A percentile compares a stretch with the other conserved stretches of the same genome.
These are phyloP conservation scores for Clarias fuscus DNA, from an alignment of 2,797 vertebrate genomes.

Conservation along the genomic window DNA sequence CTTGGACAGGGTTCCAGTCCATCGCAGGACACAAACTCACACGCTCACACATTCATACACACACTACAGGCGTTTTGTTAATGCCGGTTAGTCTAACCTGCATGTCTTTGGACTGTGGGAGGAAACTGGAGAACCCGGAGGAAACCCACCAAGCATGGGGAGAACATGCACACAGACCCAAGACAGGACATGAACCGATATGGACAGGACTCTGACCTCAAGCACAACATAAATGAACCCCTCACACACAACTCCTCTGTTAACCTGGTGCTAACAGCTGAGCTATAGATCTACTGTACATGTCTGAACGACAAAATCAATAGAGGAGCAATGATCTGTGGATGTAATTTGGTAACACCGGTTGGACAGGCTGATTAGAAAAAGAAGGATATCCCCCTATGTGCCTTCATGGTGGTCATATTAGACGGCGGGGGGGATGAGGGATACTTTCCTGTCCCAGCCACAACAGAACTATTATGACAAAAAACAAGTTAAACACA, in stretches of 20 bases:
- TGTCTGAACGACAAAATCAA: constrained; percentile 61
- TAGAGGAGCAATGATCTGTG: constrained; percentile 64
- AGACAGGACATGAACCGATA: no score
- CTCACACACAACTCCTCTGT: background rate
- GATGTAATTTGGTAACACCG: constrained; percentile 45
- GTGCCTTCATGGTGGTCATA: constrained; percentile 12
- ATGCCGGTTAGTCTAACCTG: no score
- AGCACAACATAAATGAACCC: background rate
- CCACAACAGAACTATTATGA: constrained; percentile 21
- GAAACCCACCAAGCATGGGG: no score
- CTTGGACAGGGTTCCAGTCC: no score
- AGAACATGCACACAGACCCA: no score
- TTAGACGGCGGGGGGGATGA: background rate
- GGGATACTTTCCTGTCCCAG: background rate
- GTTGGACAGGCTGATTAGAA: constrained; percentile 65
- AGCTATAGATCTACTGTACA: constrained; percentile 57
- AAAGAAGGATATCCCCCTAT: constrained; percentile 56
- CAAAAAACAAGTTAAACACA: constrained; percentile 29
- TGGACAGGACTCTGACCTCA: background rate
- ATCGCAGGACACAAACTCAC: no score
- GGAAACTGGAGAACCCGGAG: no score
- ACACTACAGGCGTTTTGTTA: no score
- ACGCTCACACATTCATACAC: no score
- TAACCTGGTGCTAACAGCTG: constrained; percentile 8
- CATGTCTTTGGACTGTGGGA: no score